A percentile compares a stretch with the other conserved stretches of the same genome.
Evolutionary conservation across 2,888 invertebrate species (phyloP).

Genomic region (Aphodius granarius): DNA sequence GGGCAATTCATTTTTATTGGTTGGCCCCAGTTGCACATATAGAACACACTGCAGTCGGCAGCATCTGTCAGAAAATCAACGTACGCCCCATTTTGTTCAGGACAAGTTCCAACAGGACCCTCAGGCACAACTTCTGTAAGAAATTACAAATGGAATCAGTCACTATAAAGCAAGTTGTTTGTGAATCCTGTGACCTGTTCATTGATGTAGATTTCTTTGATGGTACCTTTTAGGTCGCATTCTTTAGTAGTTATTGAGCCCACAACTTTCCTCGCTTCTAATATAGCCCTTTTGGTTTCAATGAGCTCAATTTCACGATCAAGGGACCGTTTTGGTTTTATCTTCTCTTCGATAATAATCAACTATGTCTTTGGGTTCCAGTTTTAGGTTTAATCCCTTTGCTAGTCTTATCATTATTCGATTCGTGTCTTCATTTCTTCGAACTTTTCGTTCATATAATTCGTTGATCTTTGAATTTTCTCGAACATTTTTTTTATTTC

Average conservation of each 20-base stretch:
- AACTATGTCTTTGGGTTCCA: not conserved
- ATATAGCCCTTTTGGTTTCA: no score
- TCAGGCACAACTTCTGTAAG: not conserved
- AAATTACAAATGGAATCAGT: not conserved
- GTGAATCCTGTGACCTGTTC: no score
- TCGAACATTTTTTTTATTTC: no score
- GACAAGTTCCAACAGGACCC: not conserved
- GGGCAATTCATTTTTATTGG: not conserved
- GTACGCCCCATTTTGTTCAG: not conserved
- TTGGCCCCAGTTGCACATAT: not conserved
- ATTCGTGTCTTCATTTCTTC: not conserved
- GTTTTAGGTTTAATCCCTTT: not conserved
- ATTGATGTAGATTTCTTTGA: no score
- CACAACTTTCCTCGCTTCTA: no score
- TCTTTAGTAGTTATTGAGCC: no score
- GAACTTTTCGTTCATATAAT: not conserved
- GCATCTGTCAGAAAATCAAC: not conserved
- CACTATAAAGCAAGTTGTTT: no score
- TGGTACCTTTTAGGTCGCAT: no score
- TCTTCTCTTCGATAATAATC: not conserved
- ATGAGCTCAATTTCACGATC: no score
- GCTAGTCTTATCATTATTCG: not conserved
- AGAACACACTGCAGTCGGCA: not conserved
- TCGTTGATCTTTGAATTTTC: not conserved
- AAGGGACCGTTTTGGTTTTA: no score